Evolutionary conservation across 1,140 invertebrate genomes (phyloP), one percentile per base, ranked within the genome.

Genomic region (Diprion similis): DNA sequence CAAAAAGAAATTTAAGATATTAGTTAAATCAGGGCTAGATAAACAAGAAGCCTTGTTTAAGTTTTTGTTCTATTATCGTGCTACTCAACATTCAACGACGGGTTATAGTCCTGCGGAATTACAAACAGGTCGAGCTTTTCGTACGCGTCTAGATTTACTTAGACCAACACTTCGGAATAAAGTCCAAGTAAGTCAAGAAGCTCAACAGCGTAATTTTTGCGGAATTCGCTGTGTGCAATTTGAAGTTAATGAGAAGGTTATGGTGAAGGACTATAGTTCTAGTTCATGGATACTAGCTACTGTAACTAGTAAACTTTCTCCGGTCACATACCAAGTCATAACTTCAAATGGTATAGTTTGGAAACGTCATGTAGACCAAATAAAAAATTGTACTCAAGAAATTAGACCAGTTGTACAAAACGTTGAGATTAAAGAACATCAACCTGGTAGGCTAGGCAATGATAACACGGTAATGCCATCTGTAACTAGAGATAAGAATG

Each of bases 251-350:
- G 75, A 78, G 4, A 10, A 18, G 18, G 75, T 78, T 0, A 76
- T 78, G 73, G 76, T 75, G 8, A 78, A 78, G 72, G 76, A 78
- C 70, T 80, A 71, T 71, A 10, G 65, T n/a, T 71, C 48, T 6
- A 59, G 74, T 45, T 75, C 65, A 4, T 80, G 76, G 79, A 19
- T 69, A n/a, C 65, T 75, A 72, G 77, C 77, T 10, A 10, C 47
- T 19, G 45, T 79, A 0, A 18, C 70, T 8, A 67, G 75, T 15
- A 51, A 76, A 69, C 7, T 75, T 0, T 69, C 76, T 66, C 73
- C 76, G 0, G 71, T 79, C 1, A 77, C 74, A 10, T 77, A 77
- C 15, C 51, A 73, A 17, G 75, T 77, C 10, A 13, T 59, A 10
- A 74, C 69, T 6, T 48, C 71, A 1, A 75, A 76, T 18, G 17